Evolutionary conservation across 1,140 invertebrate species (phyloP).

Genomic region (Diorhabda carinulata): DNA sequence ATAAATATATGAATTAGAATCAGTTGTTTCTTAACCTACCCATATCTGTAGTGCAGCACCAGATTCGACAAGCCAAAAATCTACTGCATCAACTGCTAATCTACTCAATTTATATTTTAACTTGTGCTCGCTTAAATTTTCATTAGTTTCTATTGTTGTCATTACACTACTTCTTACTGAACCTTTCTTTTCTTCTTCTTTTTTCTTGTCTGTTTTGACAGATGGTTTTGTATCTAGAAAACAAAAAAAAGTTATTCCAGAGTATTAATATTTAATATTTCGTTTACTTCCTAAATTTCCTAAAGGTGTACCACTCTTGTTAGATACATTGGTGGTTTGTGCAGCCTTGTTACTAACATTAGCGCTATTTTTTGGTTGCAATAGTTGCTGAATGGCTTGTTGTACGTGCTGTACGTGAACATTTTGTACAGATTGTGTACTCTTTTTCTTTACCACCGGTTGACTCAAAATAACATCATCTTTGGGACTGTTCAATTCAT

Average conservation of each 20-base stretch:
- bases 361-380: constrained; percentile 30
- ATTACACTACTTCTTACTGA: constrained; percentile 20
- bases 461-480: constrained; percentile 36
- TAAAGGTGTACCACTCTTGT: not conserved
- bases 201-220: constrained; percentile 15
- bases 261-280: not conserved
- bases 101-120: constrained; percentile 95
- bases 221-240: not conserved
- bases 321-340: not conserved
- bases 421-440: constrained; percentile 25
- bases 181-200: constrained; percentile 24
- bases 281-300: not conserved
- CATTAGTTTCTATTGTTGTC: not conserved
- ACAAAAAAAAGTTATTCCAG: not conserved
- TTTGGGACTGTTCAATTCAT: constrained; percentile 71
- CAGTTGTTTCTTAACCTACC: constrained; percentile 51
- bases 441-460: constrained; percentile 36
- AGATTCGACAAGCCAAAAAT: constrained; percentile 86
- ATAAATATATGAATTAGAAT: too few species aligned
- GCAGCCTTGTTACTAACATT: constrained; percentile 10
- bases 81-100: constrained; percentile 84
- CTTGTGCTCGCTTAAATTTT: constrained; percentile 34
- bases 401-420: constrained; percentile 38
- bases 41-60: constrained; percentile 84
- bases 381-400: constrained; percentile 42